Evolutionary conservation across 2,113 vertebrate species (phyloP), one percentile per base, ranked within the genome.

Genomic region (Asarcornis scutulata): DNA sequence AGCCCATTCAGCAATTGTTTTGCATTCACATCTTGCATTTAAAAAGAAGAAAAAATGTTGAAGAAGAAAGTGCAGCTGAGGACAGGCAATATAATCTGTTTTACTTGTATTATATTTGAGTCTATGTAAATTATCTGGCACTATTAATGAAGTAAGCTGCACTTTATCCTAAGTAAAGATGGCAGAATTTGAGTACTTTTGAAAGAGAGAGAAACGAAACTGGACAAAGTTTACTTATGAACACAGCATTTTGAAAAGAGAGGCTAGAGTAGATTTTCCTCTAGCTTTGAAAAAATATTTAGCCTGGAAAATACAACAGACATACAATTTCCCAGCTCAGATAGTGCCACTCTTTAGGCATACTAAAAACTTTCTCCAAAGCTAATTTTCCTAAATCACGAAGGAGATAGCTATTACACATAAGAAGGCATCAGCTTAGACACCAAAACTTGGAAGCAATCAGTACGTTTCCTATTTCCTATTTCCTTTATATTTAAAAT

Each of bases 21-120:
- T 81, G 52, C 38, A 80, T 95, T 97, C 94, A 91, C 95, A 97
- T 87, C 94, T 96, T 96, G 40, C 71, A 66, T 92, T 95, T 95
- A 25, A 72, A 89, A 94, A 87, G n/a, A 60, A 62, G 56, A 40
- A 50, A 34, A 82, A 81, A 81, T 9, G 14, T 80, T 93, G n/a
- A 64, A 77, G 81, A 44, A 92, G 32, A 38, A 89, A 96, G 91
- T 95, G 94, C 89, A 96, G 29, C 91, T 90, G 75, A 97, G 94
- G 93, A 93, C 91, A 94, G 60, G 85, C 82, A 96, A 88, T 23
- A 91, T 75, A 88, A 96, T 96, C 84, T 77, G 25, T 53, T 22
- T 93, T 55, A n/a, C 71, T 91, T 68, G 83, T 89, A 86, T 62
- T 76, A 46, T 82, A 67, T 93, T 96, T 95, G 91, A 93, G 80